Conservation (phyloP, 2,797 vertebrate species). For the Cheirogaleus major region DNA sequence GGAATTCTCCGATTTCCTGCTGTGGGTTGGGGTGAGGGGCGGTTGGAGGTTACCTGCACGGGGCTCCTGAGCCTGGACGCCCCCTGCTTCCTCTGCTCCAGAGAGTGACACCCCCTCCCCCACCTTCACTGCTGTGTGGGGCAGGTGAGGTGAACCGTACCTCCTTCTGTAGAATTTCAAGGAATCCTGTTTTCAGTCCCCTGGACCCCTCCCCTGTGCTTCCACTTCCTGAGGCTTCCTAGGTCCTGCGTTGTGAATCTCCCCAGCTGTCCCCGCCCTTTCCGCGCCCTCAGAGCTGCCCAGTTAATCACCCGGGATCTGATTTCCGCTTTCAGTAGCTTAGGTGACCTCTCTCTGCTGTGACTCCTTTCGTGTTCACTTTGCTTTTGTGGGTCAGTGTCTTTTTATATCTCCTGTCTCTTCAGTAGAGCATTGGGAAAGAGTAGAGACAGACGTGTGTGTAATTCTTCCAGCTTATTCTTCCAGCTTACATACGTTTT, state of each 20-base stretch:
- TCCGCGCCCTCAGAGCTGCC: neutral
- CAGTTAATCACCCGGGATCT: neutral
- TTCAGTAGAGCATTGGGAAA: conserved; percentile 46
- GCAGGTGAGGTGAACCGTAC: neutral
- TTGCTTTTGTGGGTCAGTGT: neutral
- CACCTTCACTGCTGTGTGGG: neutral
- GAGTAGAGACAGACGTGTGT: conserved; percentile 8
- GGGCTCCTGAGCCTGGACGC: neutral
- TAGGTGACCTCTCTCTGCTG: neutral
- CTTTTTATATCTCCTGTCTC: neutral
- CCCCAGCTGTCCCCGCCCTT: neutral
- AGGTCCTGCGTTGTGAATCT: neutral
- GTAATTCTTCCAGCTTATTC: neutral
- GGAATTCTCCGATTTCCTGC: neutral
- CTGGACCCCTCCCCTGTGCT: neutral
- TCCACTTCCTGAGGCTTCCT: neutral
- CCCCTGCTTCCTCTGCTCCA: neutral
- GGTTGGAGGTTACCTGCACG: neutral
- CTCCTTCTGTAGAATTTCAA: neutral
- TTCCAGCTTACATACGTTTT: neutral
- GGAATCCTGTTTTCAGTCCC: neutral
- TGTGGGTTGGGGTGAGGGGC: neutral
- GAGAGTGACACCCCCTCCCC: neutral
- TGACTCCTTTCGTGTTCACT: neutral
- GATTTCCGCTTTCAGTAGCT: neutral